Evolutionary conservation across 1,140 invertebrate genomes (phyloP).

Genomic region (Drosophila sp.): DNA sequence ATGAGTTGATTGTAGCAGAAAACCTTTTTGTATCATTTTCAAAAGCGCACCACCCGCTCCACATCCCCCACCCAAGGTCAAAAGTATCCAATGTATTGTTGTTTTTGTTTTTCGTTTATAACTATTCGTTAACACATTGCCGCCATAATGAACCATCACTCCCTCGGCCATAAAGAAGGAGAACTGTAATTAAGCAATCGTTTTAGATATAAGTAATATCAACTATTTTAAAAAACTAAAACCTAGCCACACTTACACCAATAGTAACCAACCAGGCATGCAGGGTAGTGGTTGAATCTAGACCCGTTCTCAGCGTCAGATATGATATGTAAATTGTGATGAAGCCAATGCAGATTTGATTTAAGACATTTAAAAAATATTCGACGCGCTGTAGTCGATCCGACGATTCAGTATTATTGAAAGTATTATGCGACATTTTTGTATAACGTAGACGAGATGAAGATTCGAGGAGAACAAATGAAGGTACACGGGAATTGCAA

Average conservation of each 20-base stretch:
- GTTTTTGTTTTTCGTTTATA: slow-evolving; percentile 71
- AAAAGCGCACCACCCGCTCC: slow-evolving; percentile 68
- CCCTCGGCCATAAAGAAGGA: slow-evolving; percentile 79
- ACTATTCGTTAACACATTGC: slow-evolving; percentile 67
- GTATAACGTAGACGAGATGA: slow-evolving; percentile 35
- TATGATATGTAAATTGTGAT: slow-evolving; percentile 79
- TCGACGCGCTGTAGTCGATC: slow-evolving; percentile 52
- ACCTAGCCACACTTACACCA: slow-evolving; percentile 56
- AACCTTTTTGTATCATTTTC: slow-evolving; percentile 71
- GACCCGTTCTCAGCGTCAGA: slow-evolving; percentile 58
- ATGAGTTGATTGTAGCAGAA: slow-evolving; percentile 56
- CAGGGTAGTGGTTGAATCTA: slow-evolving; percentile 44
- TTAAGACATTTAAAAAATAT: slow-evolving; percentile 66
- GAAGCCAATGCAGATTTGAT: slow-evolving; percentile 79
- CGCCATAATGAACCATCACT: slow-evolving; percentile 74
- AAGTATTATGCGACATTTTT: slow-evolving; percentile 54
- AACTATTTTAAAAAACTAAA: slow-evolving; percentile 4
- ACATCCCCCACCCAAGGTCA: slow-evolving; percentile 68
- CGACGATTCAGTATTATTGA: slow-evolving; percentile 33
- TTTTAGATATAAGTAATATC: not conserved
- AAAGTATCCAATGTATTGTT: slow-evolving; percentile 76
- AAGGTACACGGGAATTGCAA: slow-evolving; percentile 22
- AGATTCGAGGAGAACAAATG: slow-evolving; percentile 52
- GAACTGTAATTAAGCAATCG: slow-evolving; percentile 48
- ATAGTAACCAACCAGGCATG: slow-evolving; percentile 79